phyloP scores from a whole-genome alignment of 2,113 vertebrate genomes.

The Eretmodus cyanostictus region DNA sequence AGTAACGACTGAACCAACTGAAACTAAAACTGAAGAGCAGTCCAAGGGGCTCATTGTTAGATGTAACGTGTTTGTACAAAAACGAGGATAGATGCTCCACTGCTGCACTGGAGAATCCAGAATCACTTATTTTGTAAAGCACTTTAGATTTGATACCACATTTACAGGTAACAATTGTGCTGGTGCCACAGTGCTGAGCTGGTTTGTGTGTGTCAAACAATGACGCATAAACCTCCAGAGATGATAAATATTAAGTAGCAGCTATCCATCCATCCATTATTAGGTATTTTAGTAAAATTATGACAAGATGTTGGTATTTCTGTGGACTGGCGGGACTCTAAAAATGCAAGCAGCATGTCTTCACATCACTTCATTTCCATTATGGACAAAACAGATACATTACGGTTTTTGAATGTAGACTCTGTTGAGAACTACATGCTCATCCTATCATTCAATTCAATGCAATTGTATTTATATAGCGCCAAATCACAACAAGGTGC shows the following conservation, averaged over 20 bases:
- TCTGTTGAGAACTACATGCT: background rate
- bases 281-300: background rate
- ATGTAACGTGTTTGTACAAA: background rate
- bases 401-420: background rate
- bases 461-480: accelerated
- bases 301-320: background rate
- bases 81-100: accelerated
- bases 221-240: background rate
- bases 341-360: background rate
- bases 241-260: background rate
- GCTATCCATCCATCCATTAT: background rate
- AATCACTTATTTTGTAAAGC: background rate
- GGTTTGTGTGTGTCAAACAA: background rate
- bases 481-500: background rate
- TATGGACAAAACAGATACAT: background rate
- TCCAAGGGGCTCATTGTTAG: background rate
- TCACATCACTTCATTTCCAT: background rate
- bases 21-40: background rate
- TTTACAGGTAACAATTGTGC: background rate
- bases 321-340: background rate
- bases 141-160: background rate
- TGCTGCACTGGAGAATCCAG: background rate
- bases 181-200: background rate
- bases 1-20: background rate
- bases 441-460: background rate